Conservation (phyloP, 2,113 vertebrate species). For the Trogon melanurus region DNA sequence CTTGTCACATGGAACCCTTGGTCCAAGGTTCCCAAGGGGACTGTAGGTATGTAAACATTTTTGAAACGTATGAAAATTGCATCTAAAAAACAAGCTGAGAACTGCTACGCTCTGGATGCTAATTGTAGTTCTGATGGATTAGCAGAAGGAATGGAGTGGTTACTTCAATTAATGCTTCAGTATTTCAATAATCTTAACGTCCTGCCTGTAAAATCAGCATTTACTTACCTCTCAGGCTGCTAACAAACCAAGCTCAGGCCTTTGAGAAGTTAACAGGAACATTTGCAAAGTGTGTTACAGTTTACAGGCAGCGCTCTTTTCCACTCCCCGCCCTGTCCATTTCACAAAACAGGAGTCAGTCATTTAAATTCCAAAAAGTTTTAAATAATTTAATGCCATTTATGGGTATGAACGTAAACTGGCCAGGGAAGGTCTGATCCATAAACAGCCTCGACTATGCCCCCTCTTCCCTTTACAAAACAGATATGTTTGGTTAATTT, state of each 20-base stretch:
- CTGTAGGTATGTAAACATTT: not conserved
- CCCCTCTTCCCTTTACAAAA: not conserved
- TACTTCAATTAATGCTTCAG: not conserved
- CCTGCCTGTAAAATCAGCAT: not conserved
- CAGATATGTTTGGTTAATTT: not conserved
- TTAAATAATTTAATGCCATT: constrained; percentile 13
- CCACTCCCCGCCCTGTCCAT: rapidly evolving
- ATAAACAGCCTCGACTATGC: not conserved
- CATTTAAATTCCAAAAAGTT: not conserved
- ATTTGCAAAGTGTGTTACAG: not conserved
- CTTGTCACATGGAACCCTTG: not conserved
- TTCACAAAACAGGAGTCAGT: not conserved
- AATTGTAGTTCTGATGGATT: not conserved
- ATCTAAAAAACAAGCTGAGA: not conserved
- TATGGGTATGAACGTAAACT: not conserved
- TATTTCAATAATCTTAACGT: not conserved
- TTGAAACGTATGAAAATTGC: not conserved
- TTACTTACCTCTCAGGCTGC: not conserved
- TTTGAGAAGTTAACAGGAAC: not conserved
- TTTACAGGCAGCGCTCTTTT: not conserved
- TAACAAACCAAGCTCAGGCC: not conserved
- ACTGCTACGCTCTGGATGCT: not conserved
- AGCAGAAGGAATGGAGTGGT: not conserved
- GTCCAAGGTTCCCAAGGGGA: not conserved
- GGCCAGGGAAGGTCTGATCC: not conserved